A percentile compares a stretch with the other conserved stretches of the same genome.
Evolutionary conservation across 1,140 invertebrate genomes (phyloP).

Genomic region (Bombus huntii): DNA sequence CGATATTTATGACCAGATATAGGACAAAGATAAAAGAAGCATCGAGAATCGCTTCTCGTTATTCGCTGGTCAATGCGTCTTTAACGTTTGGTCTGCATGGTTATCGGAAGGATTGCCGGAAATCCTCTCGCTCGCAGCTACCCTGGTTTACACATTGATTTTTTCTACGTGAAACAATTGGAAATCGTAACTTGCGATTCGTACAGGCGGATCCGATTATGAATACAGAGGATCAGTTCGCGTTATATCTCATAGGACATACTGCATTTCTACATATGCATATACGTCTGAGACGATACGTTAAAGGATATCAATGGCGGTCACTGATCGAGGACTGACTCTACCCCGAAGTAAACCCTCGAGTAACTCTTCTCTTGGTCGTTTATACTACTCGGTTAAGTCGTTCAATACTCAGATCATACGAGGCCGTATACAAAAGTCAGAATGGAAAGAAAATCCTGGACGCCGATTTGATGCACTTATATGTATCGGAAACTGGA

Average conservation of each 20-base stretch:
- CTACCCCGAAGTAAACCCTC: constrained; percentile 42
- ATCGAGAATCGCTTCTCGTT: constrained; percentile 39
- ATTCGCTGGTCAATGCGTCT: constrained; percentile 39
- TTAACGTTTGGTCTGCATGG: neutral
- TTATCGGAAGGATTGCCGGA: neutral
- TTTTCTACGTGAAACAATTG: neutral
- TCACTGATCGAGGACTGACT: constrained; percentile 22
- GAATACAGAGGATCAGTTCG: neutral
- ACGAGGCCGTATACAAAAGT: constrained; percentile 18
- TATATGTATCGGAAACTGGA: neutral
- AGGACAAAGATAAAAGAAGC: constrained; percentile 34
- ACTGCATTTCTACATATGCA: neutral
- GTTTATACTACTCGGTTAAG: constrained; percentile 34
- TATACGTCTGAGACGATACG: constrained; percentile 4
- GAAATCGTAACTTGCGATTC: neutral
- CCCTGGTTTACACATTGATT: neutral
- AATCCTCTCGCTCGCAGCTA: neutral
- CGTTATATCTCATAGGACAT: constrained; percentile 13
- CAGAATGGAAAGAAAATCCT: constrained; percentile 23
- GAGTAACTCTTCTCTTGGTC: constrained; percentile 18
- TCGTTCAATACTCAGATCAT: constrained; percentile 13
- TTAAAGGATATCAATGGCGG: constrained; percentile 14
- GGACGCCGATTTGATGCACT: neutral
- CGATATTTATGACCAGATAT: constrained; percentile 61
- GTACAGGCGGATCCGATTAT: too few species aligned